phyloP scores from a whole-genome alignment of 2,113 vertebrate species.

The Oncorhynchus nerka region DNA sequence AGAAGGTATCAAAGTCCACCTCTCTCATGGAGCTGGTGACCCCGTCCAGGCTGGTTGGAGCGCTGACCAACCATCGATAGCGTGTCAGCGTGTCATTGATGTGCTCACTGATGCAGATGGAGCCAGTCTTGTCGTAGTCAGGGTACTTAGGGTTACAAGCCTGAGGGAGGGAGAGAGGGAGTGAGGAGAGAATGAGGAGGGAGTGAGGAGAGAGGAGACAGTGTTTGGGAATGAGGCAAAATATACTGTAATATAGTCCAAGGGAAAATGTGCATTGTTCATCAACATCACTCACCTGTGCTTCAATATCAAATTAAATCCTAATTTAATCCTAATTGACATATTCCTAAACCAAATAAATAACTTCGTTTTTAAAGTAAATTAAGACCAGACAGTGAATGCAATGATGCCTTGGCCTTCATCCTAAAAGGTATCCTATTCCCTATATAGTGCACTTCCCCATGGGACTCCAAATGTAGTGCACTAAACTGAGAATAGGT shows the following conservation, averaged over 20 bases:
- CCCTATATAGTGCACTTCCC: too few relatives aligned
- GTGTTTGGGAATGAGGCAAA: background rate
- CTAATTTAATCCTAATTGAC: too few relatives aligned
- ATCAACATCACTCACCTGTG: background rate
- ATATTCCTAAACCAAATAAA: too few relatives aligned
- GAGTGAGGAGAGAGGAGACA: background rate
- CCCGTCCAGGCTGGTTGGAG: constrained; percentile 83
- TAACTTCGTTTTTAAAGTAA: too few relatives aligned
- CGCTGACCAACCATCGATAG: constrained; percentile 91
- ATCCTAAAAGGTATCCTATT: too few relatives aligned
- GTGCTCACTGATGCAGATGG: constrained; percentile 87
- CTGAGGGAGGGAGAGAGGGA: constrained; percentile 63
- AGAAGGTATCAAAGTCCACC: constrained; percentile 93
- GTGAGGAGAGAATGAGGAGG: constrained; percentile 29
- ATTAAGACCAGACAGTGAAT: too few relatives aligned
- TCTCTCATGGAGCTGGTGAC: constrained; percentile 92
- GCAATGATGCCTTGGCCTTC: too few relatives aligned
- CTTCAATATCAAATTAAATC: too few relatives aligned
- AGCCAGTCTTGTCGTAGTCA: constrained; percentile 88
- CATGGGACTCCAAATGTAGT: too few relatives aligned
- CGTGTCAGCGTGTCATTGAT: constrained; percentile 90
- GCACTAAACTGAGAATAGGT: too few relatives aligned
- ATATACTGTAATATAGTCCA: background rate
- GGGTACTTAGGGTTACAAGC: constrained; percentile 90
- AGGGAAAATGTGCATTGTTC: background rate